Base-by-base conservation (phyloP, 2,888 invertebrate genomes). In the Crocallis elinguaria region DNA sequence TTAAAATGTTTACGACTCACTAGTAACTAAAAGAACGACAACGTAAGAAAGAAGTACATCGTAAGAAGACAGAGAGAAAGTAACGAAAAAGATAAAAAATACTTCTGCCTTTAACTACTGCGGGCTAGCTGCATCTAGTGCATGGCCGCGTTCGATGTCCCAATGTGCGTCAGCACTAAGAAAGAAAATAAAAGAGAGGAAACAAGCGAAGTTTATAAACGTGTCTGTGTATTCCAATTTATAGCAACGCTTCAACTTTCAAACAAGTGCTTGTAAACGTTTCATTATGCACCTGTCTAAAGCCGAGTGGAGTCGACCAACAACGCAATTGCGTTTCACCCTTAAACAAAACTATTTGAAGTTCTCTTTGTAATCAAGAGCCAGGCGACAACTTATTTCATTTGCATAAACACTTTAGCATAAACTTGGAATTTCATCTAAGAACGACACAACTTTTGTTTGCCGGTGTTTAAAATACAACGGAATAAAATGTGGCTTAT, bases 311-410 rank as follows among this genome's bases (percentile, higher is more conserved):
- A 78, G 74, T 72, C 64, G 69, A 70, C 77, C 73, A 76, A 74
- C 76, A 71, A 75, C 70, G 71, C 71, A 79, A 81, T 78, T 78
- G 67, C 79, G 76, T 85, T 84, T 81, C 81, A 79, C 75, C 71
- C 71, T 73, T 79, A 82, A 84, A 84, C 80, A 86, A 80, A 85
- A 84, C 79, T 77, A 77, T 69, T 75, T 69, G 69, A 82, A 84
- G 73, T 83, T 81, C 77, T 75, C 84, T 84, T 85, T 79, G 84
- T 85, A 86, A 86, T 86, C 82, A 84, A 81, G 80, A 82, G 77
- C 75, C 79, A 76, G 75, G 77, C 80, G 84, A 84, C 84, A 82
- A 86, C 77, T 84, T 82, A 84, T 80, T 85, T 79, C 77, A 85
- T 86, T 86, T 84, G 77, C 85, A 84, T 84, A 84, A 86, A 85